These are phyloP conservation scores for Enteromius viviparus DNA, from an alignment of 2,797 vertebrate genomes.

Conservation along the genomic window DNA sequence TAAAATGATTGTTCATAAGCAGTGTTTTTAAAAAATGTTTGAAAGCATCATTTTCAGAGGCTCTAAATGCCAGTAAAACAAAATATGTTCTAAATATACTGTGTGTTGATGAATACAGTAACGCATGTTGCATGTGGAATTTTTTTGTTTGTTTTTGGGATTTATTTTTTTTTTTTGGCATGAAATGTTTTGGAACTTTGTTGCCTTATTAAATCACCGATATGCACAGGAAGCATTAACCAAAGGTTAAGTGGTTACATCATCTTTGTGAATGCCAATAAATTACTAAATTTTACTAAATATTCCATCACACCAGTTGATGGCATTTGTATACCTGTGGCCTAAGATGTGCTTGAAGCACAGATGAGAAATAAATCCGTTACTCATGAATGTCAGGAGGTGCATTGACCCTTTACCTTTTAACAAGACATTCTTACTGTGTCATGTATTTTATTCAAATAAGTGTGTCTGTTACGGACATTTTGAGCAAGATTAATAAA, in stretches of 20 bases:
- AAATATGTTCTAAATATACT: conserved; percentile 27
- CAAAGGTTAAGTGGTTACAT: conserved; percentile 51
- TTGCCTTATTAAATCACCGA: conserved; percentile 56
- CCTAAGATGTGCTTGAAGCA: conserved; percentile 8
- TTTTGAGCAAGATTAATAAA: conserved; percentile 28
- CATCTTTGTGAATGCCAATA: conserved; percentile 28
- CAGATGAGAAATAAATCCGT: not conserved
- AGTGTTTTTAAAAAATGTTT: conserved; percentile 21
- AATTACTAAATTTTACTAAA: conserved; percentile 11
- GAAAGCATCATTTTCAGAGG: not conserved
- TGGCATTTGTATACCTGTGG: not conserved
- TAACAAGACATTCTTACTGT: conserved; percentile 16
- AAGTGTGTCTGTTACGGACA: not conserved
- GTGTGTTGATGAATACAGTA: conserved; percentile 3
- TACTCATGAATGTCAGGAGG: not conserved
- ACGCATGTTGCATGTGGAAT: conserved; percentile 58
- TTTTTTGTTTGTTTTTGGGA: conserved; percentile 1
- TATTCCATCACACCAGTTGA: not conserved
- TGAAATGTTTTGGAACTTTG: conserved; percentile 42
- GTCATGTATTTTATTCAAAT: conserved; percentile 34
- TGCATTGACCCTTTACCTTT: conserved; percentile 25
- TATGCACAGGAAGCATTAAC: conserved; percentile 53
- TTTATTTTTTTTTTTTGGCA: conserved; percentile 43
- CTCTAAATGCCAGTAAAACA: conserved; percentile 8
- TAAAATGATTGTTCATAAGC: not conserved